Percentiles rank a stretch among this genome's conserved stretches.
phyloP scores from a whole-genome alignment of 2,797 vertebrate species.

The Carapus acus region DNA sequence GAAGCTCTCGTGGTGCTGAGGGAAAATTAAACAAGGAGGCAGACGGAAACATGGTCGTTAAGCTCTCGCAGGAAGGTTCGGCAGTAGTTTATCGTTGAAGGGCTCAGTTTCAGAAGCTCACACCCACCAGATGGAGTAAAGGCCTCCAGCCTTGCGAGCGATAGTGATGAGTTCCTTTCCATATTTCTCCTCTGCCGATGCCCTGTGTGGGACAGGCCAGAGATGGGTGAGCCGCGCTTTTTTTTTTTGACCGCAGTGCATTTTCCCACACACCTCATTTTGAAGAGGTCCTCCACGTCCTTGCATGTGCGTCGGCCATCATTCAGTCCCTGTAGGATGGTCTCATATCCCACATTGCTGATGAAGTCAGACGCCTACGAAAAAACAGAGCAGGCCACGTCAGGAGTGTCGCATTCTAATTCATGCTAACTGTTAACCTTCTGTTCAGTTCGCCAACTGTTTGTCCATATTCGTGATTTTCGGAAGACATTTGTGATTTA shows the following conservation, averaged over 20 bases:
- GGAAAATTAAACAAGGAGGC: too few relatives aligned
- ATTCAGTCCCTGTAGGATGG: constrained; percentile 77
- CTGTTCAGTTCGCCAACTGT: too few relatives aligned
- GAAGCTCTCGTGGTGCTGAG: constrained; percentile 83
- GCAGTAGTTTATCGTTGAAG: too few relatives aligned
- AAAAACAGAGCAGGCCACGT: constrained; percentile 18
- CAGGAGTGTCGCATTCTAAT: too few relatives aligned
- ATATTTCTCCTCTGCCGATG: constrained; percentile 89
- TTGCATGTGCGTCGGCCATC: constrained; percentile 92
- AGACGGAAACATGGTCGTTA: too few relatives aligned
- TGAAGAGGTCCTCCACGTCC: constrained; percentile 90
- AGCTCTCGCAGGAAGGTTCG: too few relatives aligned
- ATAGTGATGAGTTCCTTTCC: constrained; percentile 91
- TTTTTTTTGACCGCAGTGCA: not conserved
- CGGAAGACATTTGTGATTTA: too few relatives aligned
- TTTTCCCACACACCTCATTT: constrained; percentile 77
- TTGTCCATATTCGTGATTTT: too few relatives aligned
- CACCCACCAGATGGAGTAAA: constrained; percentile 86
- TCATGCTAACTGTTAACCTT: too few relatives aligned
- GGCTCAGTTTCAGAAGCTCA: not conserved
- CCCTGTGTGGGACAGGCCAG: constrained; percentile 64
- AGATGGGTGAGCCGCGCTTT: not conserved
- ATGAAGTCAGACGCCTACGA: constrained; percentile 82
- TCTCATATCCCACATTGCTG: constrained; percentile 82
- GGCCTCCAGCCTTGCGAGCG: constrained; percentile 83